phyloP scores from a whole-genome alignment of 1,140 invertebrate genomes.

The Penaeus chinensis region DNA sequence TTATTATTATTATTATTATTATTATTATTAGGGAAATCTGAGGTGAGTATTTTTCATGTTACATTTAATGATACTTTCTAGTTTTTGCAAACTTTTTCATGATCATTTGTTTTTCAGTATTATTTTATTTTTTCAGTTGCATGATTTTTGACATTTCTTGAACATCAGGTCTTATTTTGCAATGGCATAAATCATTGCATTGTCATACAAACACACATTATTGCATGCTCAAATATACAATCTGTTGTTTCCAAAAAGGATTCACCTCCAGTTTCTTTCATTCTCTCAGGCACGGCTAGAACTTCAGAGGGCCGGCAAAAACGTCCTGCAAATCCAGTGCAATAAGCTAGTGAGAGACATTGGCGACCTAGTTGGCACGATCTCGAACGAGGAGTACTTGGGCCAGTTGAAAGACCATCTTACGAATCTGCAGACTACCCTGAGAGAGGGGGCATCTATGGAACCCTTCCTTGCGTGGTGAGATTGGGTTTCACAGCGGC shows the following conservation, averaged over 20 bases:
- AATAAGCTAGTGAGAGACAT: slow-evolving; percentile 16
- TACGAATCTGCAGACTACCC: neutral
- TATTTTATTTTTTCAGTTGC: neutral
- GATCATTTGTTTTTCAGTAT: neutral
- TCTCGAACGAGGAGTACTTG: slow-evolving; percentile 31
- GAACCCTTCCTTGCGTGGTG: too few relatives aligned
- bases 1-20: neutral
- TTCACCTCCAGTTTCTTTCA: neutral
- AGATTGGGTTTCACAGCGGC: too few relatives aligned
- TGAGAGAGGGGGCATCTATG: too few relatives aligned
- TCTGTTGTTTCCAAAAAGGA: neutral
- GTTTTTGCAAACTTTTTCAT: too few relatives aligned
- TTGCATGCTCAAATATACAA: neutral
- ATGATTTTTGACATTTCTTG: neutral
- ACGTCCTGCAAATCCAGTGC: slow-evolving; percentile 15
- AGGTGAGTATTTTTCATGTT: too few relatives aligned
- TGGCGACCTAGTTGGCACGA: neutral
- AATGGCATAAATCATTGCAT: too few relatives aligned
- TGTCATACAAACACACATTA: too few relatives aligned
- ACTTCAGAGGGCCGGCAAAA: slow-evolving; percentile 22
- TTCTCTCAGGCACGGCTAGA: slow-evolving; percentile 25
- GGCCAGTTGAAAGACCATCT: slow-evolving; percentile 5
- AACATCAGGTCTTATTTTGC: too few relatives aligned
- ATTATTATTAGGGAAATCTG: too few relatives aligned
- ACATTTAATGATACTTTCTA: too few relatives aligned